Evolutionary conservation across 2,113 vertebrate genomes (phyloP).

Genomic region (Melanerpes aurifrons): DNA sequence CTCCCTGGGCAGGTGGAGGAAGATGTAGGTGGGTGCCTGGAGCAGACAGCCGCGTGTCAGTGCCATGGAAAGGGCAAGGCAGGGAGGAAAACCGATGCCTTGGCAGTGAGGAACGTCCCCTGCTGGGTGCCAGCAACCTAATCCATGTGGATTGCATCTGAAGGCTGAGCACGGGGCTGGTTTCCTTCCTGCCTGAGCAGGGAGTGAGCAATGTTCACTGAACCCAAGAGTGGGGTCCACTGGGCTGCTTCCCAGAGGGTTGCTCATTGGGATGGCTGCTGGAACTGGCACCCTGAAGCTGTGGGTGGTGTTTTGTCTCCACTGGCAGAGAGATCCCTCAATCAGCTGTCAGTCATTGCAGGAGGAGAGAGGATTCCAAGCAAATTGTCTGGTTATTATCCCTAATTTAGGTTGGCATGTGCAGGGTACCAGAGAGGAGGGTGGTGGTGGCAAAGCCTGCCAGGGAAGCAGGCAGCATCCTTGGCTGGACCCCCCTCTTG

Average conservation of each 20-base stretch:
- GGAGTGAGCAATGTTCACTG: background rate
- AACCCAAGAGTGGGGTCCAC: background rate
- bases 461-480: background rate
- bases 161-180: background rate
- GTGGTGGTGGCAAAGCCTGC: background rate
- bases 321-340: background rate
- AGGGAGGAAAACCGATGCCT: background rate
- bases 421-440: background rate
- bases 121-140: background rate
- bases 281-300: background rate
- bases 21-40: rapidly evolving
- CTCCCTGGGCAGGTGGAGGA: background rate
- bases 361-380: slow-evolving; percentile 14
- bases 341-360: background rate
- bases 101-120: background rate
- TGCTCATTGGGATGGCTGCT: background rate
- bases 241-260: background rate
- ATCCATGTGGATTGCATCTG: background rate
- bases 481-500: background rate
- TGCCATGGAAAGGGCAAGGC: background rate
- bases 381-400: background rate
- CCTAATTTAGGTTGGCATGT: background rate
- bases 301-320: background rate
- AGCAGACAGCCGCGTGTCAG: background rate
- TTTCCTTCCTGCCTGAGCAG: background rate